These are phyloP conservation scores for Balearica regulorum DNA, from an alignment of 2,797 vertebrate genomes.

Conservation along the genomic window DNA sequence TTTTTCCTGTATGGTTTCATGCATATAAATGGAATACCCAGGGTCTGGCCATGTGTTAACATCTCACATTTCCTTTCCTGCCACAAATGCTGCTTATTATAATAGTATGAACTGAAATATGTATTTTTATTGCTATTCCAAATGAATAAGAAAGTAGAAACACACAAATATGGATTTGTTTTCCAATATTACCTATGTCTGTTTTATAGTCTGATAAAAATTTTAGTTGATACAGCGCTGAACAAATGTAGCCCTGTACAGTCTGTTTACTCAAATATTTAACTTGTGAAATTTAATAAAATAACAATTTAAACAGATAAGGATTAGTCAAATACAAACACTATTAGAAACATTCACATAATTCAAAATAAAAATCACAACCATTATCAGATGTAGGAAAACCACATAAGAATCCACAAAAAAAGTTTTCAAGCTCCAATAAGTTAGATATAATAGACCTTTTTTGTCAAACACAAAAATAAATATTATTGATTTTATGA, in stretches of 20 bases:
- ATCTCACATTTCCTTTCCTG: slow-evolving; percentile 58
- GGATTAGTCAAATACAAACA: slow-evolving; percentile 51
- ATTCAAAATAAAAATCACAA: slow-evolving; percentile 61
- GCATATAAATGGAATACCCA: slow-evolving; percentile 45
- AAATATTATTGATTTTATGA: slow-evolving; percentile 81
- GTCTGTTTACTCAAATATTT: slow-evolving; percentile 44
- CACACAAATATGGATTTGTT: slow-evolving; percentile 38
- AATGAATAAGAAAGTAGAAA: slow-evolving; percentile 30
- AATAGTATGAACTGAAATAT: slow-evolving; percentile 50
- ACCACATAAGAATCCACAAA: slow-evolving; percentile 41
- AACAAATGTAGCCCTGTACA: slow-evolving; percentile 14
- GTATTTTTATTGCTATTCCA: slow-evolving; percentile 47
- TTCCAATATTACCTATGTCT: slow-evolving; percentile 27
- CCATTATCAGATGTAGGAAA: slow-evolving; percentile 62
- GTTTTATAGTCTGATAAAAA: slow-evolving; percentile 44
- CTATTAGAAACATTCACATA: slow-evolving; percentile 40
- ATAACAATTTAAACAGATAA: slow-evolving; percentile 64
- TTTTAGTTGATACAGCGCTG: not conserved
- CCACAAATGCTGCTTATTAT: slow-evolving; percentile 49
- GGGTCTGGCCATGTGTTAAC: slow-evolving; percentile 30
- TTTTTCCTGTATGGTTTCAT: slow-evolving; percentile 58
- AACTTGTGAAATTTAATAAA: slow-evolving; percentile 59
- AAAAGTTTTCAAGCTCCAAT: slow-evolving; percentile 57
- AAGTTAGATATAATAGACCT: slow-evolving; percentile 65
- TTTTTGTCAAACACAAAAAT: slow-evolving; percentile 73